Evolutionary conservation across 2,888 invertebrate species (phyloP).

Genomic region (Molorchus minor): DNA sequence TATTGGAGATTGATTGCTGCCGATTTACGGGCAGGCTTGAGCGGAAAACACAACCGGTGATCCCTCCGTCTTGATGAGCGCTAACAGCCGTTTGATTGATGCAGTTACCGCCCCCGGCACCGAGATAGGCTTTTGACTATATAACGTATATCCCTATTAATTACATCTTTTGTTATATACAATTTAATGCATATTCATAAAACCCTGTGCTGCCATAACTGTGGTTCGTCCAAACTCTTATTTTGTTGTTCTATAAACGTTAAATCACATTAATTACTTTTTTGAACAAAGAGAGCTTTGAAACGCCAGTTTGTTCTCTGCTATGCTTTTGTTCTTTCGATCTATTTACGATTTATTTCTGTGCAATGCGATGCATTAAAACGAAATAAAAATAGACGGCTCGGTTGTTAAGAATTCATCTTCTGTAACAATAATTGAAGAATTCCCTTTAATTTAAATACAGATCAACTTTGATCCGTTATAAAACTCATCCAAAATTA

Average conservation of each 20-base stretch:
- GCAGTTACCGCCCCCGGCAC: conserved; percentile 52
- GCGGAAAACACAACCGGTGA: conserved; percentile 44
- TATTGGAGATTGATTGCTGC: conserved; percentile 53
- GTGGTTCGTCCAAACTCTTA: conserved; percentile 6
- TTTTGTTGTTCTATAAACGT: conserved; percentile 23
- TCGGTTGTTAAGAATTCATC: neutral
- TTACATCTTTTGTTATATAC: conserved; percentile 41
- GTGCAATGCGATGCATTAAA: conserved; percentile 3
- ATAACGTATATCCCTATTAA: conserved; percentile 54
- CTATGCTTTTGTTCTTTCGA: conserved; percentile 14
- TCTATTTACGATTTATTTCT: conserved; percentile 4
- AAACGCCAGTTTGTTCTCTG: conserved; percentile 8
- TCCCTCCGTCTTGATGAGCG: conserved; percentile 54
- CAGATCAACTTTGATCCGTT: no score
- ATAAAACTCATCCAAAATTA: no score
- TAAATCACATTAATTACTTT: conserved; percentile 27
- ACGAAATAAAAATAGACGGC: neutral
- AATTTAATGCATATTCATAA: conserved; percentile 24
- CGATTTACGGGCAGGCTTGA: conserved; percentile 49
- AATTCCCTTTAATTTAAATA: no score
- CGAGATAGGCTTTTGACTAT: conserved; percentile 24
- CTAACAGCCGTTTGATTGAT: conserved; percentile 61
- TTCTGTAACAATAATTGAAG: no score
- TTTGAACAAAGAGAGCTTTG: conserved; percentile 12
- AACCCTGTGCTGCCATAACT: conserved; percentile 8